These are phyloP conservation scores for Watersipora subatra DNA, from an alignment of 1,140 invertebrate species.

Conservation along the genomic window DNA sequence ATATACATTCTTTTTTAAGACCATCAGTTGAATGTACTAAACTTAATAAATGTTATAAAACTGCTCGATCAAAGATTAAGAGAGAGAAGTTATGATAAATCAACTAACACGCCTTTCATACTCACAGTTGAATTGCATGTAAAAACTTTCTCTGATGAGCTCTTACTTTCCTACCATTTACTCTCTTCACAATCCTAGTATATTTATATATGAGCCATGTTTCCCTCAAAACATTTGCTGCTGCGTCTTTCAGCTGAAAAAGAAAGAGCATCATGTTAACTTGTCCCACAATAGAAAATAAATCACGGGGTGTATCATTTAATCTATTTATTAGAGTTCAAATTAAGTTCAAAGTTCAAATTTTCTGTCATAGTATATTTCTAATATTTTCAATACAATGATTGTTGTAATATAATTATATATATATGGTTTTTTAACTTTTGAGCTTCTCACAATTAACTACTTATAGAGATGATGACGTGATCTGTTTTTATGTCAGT, in stretches of 20 bases:
- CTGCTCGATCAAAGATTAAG: too few species aligned
- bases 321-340: background rate
- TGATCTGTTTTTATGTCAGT: too few species aligned
- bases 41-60: too few species aligned
- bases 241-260: conserved; percentile 84
- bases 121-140: conserved; percentile 93
- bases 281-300: background rate
- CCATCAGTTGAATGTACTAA: too few species aligned
- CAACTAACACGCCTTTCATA: background rate
- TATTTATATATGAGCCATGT: conserved; percentile 99
- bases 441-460: too few species aligned
- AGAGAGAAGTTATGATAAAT: too few species aligned
- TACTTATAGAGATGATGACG: too few species aligned
- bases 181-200: conserved; percentile 89
- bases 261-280: conserved; percentile 1
- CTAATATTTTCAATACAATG: background rate
- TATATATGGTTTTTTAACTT: too few species aligned
- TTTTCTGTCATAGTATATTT: background rate
- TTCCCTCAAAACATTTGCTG: conserved; percentile 95
- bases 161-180: conserved; percentile 84
- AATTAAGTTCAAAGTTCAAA: background rate
- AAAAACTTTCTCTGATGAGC: conserved; percentile 98
- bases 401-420: background rate
- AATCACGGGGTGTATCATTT: background rate
- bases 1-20: too few species aligned